Conservation (phyloP, 2,113 vertebrate genomes). For the Lepus europaeus region DNA sequence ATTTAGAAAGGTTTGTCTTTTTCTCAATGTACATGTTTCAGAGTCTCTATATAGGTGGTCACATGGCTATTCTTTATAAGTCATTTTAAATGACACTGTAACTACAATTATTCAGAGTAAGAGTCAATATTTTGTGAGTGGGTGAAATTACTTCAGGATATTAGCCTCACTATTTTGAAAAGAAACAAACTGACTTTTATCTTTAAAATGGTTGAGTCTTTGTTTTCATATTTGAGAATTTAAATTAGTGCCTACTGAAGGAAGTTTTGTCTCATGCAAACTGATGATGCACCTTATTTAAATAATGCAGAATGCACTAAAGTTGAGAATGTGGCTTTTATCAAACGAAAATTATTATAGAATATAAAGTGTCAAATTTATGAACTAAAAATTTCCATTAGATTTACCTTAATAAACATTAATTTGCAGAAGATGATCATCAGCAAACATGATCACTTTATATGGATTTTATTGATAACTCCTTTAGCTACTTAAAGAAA, state of each 20-base stretch:
- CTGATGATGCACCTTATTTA: background rate
- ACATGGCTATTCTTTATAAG: background rate
- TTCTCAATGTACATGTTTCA: background rate
- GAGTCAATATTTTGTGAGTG: background rate
- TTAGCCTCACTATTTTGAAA: background rate
- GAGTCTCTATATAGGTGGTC: background rate
- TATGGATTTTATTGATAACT: constrained; percentile 68
- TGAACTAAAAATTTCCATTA: background rate
- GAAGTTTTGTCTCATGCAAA: constrained; percentile 1
- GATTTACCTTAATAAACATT: background rate
- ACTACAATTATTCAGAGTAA: background rate
- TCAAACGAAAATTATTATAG: constrained; percentile 33
- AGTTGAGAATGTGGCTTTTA: background rate
- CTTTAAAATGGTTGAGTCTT: constrained; percentile 34
- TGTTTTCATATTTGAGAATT: constrained; percentile 17
- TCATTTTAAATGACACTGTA: background rate
- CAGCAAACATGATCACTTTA: constrained; percentile 15
- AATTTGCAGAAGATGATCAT: background rate
- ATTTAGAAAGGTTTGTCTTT: background rate
- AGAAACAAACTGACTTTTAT: background rate
- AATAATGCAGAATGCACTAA: background rate
- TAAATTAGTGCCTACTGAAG: background rate
- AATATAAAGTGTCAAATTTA: background rate
- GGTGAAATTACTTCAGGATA: background rate
- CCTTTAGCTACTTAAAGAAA: constrained; percentile 74